Evolutionary conservation across 2,888 invertebrate genomes (phyloP).

Genomic region (Cantharis rufa): DNA sequence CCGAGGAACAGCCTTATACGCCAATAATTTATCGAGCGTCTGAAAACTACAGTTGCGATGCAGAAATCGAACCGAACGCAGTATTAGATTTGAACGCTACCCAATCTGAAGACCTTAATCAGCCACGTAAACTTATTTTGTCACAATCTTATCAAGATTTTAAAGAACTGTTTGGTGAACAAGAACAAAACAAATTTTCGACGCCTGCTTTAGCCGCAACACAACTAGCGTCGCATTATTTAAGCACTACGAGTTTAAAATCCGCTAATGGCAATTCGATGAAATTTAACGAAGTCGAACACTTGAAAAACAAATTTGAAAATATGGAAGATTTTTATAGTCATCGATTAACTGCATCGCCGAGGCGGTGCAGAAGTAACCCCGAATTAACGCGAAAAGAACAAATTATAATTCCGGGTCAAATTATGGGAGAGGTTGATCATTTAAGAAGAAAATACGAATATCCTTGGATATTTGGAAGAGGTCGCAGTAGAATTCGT

Average conservation of each 20-base stretch:
- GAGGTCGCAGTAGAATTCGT: slow-evolving; percentile 58
- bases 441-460: slow-evolving; percentile 67
- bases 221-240: not conserved
- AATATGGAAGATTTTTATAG: slow-evolving; percentile 61
- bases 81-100: slow-evolving; percentile 37
- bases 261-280: slow-evolving; percentile 12
- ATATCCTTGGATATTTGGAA: slow-evolving; percentile 52
- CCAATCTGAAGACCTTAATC: slow-evolving; percentile 35
- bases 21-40: slow-evolving; percentile 57
- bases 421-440: slow-evolving; percentile 61
- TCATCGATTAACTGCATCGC: slow-evolving; percentile 46
- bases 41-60: slow-evolving; percentile 49
- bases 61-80: slow-evolving; percentile 47
- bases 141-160: slow-evolving; percentile 76
- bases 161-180: slow-evolving; percentile 82
- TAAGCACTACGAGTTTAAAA: not conserved
- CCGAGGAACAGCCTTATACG: slow-evolving; percentile 57
- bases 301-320: slow-evolving; percentile 79
- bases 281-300: slow-evolving; percentile 73
- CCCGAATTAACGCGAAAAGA: slow-evolving; percentile 72
- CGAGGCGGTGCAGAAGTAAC: slow-evolving; percentile 74
- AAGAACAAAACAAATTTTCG: slow-evolving; percentile 63
- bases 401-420: slow-evolving; percentile 55
- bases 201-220: not conserved
- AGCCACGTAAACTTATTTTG: slow-evolving; percentile 50